phyloP scores from a whole-genome alignment of 2,113 vertebrate genomes.

The Oncorhynchus kisutch region DNA sequence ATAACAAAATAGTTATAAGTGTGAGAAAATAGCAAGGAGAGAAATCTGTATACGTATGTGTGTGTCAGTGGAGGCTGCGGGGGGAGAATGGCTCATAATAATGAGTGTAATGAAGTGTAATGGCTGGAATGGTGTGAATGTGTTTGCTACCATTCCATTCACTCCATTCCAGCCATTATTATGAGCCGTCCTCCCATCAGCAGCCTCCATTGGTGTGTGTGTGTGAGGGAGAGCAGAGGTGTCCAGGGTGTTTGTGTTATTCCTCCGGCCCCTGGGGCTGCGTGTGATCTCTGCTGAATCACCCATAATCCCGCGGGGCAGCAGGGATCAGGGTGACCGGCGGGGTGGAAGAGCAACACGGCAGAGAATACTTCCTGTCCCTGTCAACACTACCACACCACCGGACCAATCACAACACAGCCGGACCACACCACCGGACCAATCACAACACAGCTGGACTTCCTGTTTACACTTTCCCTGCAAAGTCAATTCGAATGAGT shows the following conservation, averaged over 20 bases:
- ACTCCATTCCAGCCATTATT: no score
- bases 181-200: no score
- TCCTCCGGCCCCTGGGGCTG: neutral
- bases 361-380: neutral
- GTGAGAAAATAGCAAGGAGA: neutral
- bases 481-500: neutral
- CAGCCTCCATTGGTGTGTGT: neutral
- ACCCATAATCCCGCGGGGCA: constrained; percentile 9
- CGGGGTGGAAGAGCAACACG: constrained; percentile 11
- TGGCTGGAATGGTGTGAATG: no score
- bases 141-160: no score
- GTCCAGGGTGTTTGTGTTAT: neutral
- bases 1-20: no score
- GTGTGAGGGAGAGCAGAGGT: neutral
- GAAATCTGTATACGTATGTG: neutral
- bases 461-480: neutral
- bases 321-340: constrained; percentile 12
- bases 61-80: neutral
- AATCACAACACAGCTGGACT: constrained; percentile 1
- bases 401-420: constrained; percentile 1
- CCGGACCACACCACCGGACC: neutral
- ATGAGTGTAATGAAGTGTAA: no score
- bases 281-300: neutral
- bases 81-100: no score
- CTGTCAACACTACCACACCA: neutral